Conservation (phyloP, 2,888 invertebrate genomes). For the Hyles lineata region DNA sequence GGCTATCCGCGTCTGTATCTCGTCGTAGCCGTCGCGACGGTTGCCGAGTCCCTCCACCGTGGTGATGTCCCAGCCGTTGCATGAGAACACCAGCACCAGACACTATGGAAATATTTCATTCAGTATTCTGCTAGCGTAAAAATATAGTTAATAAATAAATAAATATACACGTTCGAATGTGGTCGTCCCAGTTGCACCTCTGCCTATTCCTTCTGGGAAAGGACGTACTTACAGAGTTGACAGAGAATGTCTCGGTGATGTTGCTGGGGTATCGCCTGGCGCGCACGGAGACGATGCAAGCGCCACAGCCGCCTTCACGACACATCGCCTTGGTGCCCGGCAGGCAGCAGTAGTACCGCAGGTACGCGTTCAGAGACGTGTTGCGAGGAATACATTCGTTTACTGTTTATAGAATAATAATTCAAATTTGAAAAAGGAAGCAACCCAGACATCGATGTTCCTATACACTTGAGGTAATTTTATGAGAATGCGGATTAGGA, state of each 20-base stretch:
- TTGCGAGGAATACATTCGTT: slow-evolving; percentile 67
- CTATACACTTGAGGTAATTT: too few relatives aligned
- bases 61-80: slow-evolving; percentile 87
- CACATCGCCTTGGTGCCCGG: slow-evolving; percentile 87
- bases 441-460: background rate
- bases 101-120: slow-evolving; percentile 54
- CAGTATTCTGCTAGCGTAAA: too few relatives aligned
- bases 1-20: slow-evolving; percentile 86
- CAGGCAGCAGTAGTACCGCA: slow-evolving; percentile 84
- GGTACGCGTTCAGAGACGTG: slow-evolving; percentile 86
- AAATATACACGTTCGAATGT: too few relatives aligned
- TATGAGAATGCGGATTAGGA: too few relatives aligned
- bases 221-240: slow-evolving; percentile 68
- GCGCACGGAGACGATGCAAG: slow-evolving; percentile 72
- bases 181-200: too few relatives aligned
- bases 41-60: slow-evolving; percentile 90
- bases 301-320: slow-evolving; percentile 73
- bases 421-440: too few relatives aligned
- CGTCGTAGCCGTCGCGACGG: slow-evolving; percentile 85
- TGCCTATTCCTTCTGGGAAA: too few relatives aligned
- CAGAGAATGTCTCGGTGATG: slow-evolving; percentile 64
- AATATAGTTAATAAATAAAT: too few relatives aligned
- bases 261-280: slow-evolving; percentile 60
- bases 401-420: slow-evolving; percentile 49
- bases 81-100: slow-evolving; percentile 85